Base-by-base conservation (phyloP, 37 sponge, comb jelly and placozoan species). In the Trichoplax adhaerens region DNA sequence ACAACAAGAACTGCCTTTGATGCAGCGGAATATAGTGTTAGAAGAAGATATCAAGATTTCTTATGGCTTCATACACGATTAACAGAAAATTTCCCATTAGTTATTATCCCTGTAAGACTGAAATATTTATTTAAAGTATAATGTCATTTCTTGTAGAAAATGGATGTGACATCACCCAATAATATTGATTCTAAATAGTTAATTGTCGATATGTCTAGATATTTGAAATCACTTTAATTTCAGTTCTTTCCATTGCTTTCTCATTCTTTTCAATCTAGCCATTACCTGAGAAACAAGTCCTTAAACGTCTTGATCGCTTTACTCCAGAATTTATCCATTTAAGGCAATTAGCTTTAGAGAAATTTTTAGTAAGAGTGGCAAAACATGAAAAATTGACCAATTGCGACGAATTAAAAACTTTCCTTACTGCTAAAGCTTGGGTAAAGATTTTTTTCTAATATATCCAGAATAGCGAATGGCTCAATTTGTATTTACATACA, bases 21-120 rank as follows among this genome's bases (percentile, higher is more conserved):
- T 57, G 4, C 65, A 58, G 29, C 76, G 29, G 54, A 77, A 59
- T 90, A 90, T 54, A 75, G 64, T n/a, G 87, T 90, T 55, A 80
- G 87, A 81, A 68, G 91, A 56, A 73, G 87, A 53, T 90, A 86
- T 64, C 64, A 61, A n/a, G 91, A 90, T 80, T 90, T 86, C 80
- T 81, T 79, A 66, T 90, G 91, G 91, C 82, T 90, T 56, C 57
- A 82, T 12, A 77, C 73, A 47, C 78, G 68, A 66, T 51, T 86
- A 7, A 82, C 64, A 51, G 71, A 66, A 52, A 56, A 61, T 48
- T 65, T 75, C 49, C 79, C 80, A 48, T 79, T 86, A 50, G 83
- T 82, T 59, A 82, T 89, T 7, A 29, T 80, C 0, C 90, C 90
- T 47, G 90, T 88, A 50, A 73, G 75, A 46, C 1, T 4, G 29